Percentiles rank a stretch among this genome's conserved stretches.
Evolutionary conservation across 2,113 vertebrate species (phyloP).

Genomic region (Donacobius atricapilla): DNA sequence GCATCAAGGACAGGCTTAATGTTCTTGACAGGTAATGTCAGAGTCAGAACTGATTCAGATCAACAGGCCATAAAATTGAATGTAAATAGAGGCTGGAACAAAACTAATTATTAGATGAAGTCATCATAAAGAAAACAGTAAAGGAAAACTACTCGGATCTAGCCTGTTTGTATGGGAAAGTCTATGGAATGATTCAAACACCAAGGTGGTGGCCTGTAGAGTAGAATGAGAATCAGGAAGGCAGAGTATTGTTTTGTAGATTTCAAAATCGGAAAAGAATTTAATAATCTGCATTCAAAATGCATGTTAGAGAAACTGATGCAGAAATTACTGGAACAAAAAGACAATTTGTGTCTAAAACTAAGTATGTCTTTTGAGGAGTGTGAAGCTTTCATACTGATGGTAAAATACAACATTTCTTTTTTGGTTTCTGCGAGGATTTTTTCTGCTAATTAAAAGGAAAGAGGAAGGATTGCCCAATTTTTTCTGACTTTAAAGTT

Average conservation of each 20-base stretch:
- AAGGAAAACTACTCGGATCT: background rate
- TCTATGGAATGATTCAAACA: background rate
- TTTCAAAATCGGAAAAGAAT: background rate
- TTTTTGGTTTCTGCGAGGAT: background rate
- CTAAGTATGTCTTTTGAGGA: accelerated
- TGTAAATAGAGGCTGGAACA: background rate
- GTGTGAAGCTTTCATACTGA: background rate
- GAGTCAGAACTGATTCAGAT: background rate
- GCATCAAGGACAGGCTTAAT: background rate
- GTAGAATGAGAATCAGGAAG: background rate
- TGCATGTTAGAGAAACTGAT: background rate
- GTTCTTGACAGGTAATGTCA: background rate
- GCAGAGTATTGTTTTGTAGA: background rate
- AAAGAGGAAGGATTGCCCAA: background rate
- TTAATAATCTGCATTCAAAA: background rate
- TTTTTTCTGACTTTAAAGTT: background rate
- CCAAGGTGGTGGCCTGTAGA: background rate
- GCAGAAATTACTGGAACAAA: background rate
- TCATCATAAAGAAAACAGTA: background rate
- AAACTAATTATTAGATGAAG: background rate
- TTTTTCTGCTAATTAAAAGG: background rate
- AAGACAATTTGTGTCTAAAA: background rate
- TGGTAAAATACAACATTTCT: background rate
- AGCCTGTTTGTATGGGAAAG: background rate
- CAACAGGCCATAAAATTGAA: background rate